These are phyloP conservation scores for Ophion slaviceki DNA, from an alignment of 2,888 invertebrate species.

Conservation along the genomic window DNA sequence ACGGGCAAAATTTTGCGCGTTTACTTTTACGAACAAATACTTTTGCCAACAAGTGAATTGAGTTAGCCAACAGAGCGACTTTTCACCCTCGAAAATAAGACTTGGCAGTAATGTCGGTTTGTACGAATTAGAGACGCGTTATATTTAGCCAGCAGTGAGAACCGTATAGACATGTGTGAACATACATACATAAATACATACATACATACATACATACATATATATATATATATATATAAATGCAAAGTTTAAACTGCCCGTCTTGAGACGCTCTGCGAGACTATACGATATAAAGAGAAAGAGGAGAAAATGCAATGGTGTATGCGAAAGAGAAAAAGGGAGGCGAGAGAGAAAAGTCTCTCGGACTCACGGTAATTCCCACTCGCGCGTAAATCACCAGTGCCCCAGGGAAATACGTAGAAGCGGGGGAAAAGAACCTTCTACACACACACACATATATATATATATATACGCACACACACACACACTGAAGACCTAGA, in stretches of 20 bases:
- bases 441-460: not conserved
- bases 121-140: conserved; percentile 64
- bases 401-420: conserved; percentile 58
- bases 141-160: conserved; percentile 63
- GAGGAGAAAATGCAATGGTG: conserved; percentile 48
- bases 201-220: not conserved
- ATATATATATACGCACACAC: conserved; percentile 22
- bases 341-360: conserved; percentile 29
- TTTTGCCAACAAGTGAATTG: not conserved
- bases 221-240: conserved; percentile 15
- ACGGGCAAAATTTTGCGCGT: not conserved
- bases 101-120: conserved; percentile 64
- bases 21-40: not conserved
- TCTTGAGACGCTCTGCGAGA: conserved; percentile 58
- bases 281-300: conserved; percentile 55
- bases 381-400: conserved; percentile 65
- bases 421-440: conserved; percentile 51
- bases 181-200: not conserved
- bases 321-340: not conserved
- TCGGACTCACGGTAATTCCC: conserved; percentile 61
- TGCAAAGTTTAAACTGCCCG: conserved; percentile 34
- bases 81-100: conserved; percentile 58
- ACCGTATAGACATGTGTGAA: conserved; percentile 3
- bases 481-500: conserved; percentile 70
- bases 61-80: conserved; percentile 17